Evolutionary conservation across 2,797 vertebrate genomes (phyloP).

Genomic region (Hoplostethus mediterraneus): DNA sequence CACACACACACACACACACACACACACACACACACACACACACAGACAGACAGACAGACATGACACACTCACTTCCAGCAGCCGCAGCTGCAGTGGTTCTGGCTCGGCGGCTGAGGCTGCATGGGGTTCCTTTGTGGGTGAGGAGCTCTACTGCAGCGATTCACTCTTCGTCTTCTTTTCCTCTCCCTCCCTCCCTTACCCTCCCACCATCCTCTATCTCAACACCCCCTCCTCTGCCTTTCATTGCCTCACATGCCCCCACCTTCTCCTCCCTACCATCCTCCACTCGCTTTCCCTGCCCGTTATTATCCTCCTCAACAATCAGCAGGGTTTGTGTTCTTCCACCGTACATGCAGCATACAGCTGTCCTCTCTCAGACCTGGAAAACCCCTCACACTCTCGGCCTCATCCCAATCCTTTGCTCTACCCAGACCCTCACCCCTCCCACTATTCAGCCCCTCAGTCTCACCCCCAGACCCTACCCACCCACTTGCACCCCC

Average conservation of each 20-base stretch:
- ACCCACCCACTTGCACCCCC: slow-evolving; percentile 46
- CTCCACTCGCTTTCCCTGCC: slow-evolving; percentile 31
- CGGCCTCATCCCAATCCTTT: slow-evolving; percentile 5
- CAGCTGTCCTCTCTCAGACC: slow-evolving; percentile 63
- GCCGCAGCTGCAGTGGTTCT: slow-evolving; percentile 64
- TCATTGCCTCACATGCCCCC: slow-evolving; percentile 35
- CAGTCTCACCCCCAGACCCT: slow-evolving; percentile 33
- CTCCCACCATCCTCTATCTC: too few relatives aligned
- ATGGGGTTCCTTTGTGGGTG: slow-evolving; percentile 66
- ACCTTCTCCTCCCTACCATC: slow-evolving; percentile 2
- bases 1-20: slow-evolving; percentile 2
- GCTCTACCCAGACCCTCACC: background rate
- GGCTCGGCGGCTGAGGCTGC: slow-evolving; percentile 60
- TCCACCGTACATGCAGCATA: slow-evolving; percentile 40
- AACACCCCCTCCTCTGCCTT: background rate
- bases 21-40: slow-evolving; percentile 8
- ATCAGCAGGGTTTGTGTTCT: slow-evolving; percentile 46
- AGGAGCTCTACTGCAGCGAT: slow-evolving; percentile 61
- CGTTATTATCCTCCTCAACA: slow-evolving; percentile 56
- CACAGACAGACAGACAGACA: slow-evolving; percentile 8
- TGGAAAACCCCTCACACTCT: slow-evolving; percentile 2
- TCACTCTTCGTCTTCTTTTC: slow-evolving; percentile 30
- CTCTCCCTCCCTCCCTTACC: background rate
- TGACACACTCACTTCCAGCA: slow-evolving; percentile 27
- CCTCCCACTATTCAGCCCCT: slow-evolving; percentile 16